phyloP scores from a whole-genome alignment of 2,888 invertebrate genomes.

The Magallana nippona region DNA sequence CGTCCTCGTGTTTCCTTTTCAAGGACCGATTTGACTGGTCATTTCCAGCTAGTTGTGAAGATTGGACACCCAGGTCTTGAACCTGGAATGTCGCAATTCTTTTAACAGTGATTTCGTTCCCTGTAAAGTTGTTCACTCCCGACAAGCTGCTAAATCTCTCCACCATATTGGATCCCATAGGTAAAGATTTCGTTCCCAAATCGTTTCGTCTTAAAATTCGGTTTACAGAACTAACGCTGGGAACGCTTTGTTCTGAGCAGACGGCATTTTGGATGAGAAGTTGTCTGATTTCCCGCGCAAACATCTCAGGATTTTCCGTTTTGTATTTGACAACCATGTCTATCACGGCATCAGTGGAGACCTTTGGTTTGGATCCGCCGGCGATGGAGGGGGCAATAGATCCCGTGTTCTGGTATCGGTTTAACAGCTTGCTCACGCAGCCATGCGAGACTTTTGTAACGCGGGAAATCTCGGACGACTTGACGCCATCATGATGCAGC shows the following conservation, averaged over 20 bases:
- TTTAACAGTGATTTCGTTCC: background rate
- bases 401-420: constrained; percentile 74
- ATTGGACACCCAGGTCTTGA: background rate
- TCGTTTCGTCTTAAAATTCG: constrained; percentile 19
- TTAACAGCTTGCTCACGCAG: constrained; percentile 96
- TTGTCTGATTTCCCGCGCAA: constrained; percentile 24
- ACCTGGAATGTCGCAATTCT: constrained; percentile 5
- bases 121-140: background rate
- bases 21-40: background rate
- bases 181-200: constrained; percentile 17
- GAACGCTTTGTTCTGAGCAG: constrained; percentile 25
- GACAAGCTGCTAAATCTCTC: constrained; percentile 11
- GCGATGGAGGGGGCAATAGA: background rate
- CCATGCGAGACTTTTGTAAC: constrained; percentile 97
- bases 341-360: constrained; percentile 22
- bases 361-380: constrained; percentile 32
- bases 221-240: constrained; percentile 29
- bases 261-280: constrained; percentile 17
- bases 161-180: constrained; percentile 11
- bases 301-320: constrained; percentile 28
- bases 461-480: constrained; percentile 96
- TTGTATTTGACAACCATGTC: constrained; percentile 9
- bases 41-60: background rate
- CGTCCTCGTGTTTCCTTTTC: background rate
- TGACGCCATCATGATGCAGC: constrained; percentile 93